Percentiles rank a stretch among this genome's conserved stretches.
Evolutionary conservation across 1,140 invertebrate species (phyloP).

Genomic region (Dendroctonus valens): DNA sequence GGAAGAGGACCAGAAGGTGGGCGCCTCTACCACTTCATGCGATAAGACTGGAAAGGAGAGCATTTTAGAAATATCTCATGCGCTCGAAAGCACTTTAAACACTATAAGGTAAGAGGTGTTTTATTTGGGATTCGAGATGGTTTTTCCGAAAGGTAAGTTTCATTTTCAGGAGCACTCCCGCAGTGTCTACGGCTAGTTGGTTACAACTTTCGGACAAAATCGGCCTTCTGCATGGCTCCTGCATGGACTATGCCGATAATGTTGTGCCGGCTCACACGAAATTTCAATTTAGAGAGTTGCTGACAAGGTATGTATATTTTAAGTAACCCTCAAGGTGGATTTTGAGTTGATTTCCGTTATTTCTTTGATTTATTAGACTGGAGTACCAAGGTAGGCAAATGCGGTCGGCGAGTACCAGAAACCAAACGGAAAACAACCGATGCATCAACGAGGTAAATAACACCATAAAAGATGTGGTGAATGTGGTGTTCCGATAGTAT

Average conservation of each 20-base stretch:
- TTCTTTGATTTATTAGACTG: constrained; percentile 54
- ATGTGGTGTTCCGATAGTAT: constrained; percentile 74
- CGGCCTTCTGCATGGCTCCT: constrained; percentile 73
- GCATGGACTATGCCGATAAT: constrained; percentile 67
- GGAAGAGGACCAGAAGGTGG: constrained; percentile 47
- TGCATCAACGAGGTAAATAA: constrained; percentile 73
- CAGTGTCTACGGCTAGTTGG: constrained; percentile 65
- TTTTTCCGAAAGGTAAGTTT: too few species aligned
- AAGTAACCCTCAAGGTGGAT: background rate
- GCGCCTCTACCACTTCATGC: constrained; percentile 48
- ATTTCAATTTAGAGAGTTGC: constrained; percentile 84
- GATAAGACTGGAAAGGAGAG: constrained; percentile 57
- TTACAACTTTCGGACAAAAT: constrained; percentile 84
- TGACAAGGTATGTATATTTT: constrained; percentile 53
- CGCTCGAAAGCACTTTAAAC: constrained; percentile 65
- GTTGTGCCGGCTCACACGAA: constrained; percentile 81
- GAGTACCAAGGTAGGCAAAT: constrained; percentile 76
- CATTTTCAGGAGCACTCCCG: constrained; percentile 41
- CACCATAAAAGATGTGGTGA: constrained; percentile 78
- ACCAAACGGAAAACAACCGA: constrained; percentile 67
- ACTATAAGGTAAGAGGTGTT: constrained; percentile 52
- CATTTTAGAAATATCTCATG: constrained; percentile 68
- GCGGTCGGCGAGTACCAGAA: constrained; percentile 68
- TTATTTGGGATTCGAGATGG: too few species aligned
- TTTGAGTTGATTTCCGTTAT: background rate